phyloP scores from a whole-genome alignment of 2,113 vertebrate species.

The Hymenochirus boettgeri region DNA sequence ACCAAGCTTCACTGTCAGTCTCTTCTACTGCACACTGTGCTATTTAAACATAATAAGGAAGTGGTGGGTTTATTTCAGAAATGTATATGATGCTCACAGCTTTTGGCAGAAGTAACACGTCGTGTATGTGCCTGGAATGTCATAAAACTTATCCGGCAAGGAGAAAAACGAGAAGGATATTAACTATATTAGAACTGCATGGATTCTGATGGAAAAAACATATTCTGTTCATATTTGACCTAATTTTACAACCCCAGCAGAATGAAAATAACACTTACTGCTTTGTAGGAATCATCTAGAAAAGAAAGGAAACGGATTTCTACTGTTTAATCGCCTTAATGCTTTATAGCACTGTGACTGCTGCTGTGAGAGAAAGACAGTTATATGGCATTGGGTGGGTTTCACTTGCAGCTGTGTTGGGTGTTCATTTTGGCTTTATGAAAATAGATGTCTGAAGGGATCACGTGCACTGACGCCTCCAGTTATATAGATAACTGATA shows the following conservation, averaged over 20 bases:
- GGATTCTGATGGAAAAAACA: conserved; percentile 39
- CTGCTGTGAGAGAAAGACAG: conserved; percentile 32
- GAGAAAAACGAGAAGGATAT: conserved; percentile 38
- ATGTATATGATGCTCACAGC: conserved; percentile 28
- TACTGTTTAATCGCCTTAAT: conserved; percentile 30
- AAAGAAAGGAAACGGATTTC: conserved; percentile 15
- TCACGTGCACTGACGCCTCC: too few relatives aligned
- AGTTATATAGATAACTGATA: too few relatives aligned
- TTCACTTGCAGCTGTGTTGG: too few relatives aligned
- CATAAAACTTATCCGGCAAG: conserved; percentile 31
- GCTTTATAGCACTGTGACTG: conserved; percentile 13
- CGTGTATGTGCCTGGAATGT: conserved; percentile 33
- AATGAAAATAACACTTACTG: conserved; percentile 38
- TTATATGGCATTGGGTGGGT: too few relatives aligned
- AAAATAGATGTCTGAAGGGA: too few relatives aligned
- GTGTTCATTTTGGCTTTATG: too few relatives aligned
- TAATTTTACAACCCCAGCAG: conserved; percentile 22
- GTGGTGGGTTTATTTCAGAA: conserved; percentile 28
- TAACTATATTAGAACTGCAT: conserved; percentile 40
- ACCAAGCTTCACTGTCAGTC: too few relatives aligned
- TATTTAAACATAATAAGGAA: conserved; percentile 30
- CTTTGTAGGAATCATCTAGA: conserved; percentile 14
- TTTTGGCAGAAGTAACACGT: conserved; percentile 28
- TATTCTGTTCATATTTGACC: conserved; percentile 28
- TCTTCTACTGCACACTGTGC: background rate